Conservation (phyloP, 2,113 vertebrate genomes). For the Thermophis baileyi region DNA sequence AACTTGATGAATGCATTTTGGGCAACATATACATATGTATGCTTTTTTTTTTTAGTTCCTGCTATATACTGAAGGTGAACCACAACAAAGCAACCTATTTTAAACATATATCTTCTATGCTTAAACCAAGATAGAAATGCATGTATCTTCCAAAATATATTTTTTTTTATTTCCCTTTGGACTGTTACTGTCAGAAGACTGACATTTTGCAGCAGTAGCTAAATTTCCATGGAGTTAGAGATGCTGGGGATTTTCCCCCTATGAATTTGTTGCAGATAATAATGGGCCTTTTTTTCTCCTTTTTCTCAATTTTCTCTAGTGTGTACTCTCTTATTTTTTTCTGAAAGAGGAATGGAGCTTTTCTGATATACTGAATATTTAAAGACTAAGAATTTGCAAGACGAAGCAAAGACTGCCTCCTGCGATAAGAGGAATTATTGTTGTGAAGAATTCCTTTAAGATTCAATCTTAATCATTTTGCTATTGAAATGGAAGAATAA, state of each 20-base stretch:
- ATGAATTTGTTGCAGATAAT: conserved; percentile 44
- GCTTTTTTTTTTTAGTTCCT: conserved; percentile 24
- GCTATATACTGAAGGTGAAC: neutral
- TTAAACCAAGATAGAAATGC: conserved; percentile 32
- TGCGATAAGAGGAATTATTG: conserved; percentile 63
- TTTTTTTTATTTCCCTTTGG: conserved; percentile 41
- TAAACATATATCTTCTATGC: neutral
- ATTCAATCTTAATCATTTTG: conserved; percentile 69
- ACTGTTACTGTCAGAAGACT: conserved; percentile 16
- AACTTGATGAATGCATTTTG: conserved; percentile 8
- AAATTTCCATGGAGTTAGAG: conserved; percentile 43
- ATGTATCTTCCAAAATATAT: conserved; percentile 46
- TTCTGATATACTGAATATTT: conserved; percentile 61
- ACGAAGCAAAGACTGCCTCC: conserved; percentile 61
- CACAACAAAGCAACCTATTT: conserved; percentile 7
- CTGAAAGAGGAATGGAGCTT: conserved; percentile 48
- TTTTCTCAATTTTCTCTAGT: conserved; percentile 25
- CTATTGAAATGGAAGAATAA: conserved; percentile 72
- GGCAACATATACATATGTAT: neutral
- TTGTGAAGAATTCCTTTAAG: conserved; percentile 70
- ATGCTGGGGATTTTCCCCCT: conserved; percentile 28
- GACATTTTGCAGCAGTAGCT: conserved; percentile 29
- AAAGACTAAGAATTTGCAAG: conserved; percentile 60
- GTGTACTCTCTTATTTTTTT: conserved; percentile 42
- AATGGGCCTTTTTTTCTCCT: conserved; percentile 42